These are phyloP conservation scores for Drosophila orosa DNA, from an alignment of 1,140 invertebrate species.

Conservation along the genomic window DNA sequence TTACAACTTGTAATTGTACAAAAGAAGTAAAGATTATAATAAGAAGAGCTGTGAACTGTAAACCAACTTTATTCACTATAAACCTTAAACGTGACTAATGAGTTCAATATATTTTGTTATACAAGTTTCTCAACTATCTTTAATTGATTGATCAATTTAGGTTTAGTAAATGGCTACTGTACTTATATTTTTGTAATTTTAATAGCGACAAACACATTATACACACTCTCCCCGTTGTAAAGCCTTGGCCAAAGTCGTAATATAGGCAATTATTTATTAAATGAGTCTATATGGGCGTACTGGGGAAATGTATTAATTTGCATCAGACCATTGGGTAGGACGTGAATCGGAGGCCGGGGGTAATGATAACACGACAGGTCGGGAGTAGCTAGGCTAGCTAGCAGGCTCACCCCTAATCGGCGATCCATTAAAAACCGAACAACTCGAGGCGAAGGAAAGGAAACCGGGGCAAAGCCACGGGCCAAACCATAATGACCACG, in stretches of 20 bases:
- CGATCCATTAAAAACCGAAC: slow-evolving; percentile 45
- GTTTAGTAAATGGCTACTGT: slow-evolving; percentile 10
- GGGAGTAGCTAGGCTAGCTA: slow-evolving; percentile 11
- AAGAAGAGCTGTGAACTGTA: too few species aligned
- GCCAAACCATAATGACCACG: slow-evolving; percentile 70
- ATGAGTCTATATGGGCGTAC: slow-evolving; percentile 12
- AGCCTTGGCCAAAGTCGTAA: slow-evolving; percentile 20
- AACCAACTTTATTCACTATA: too few species aligned
- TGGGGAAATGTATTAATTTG: slow-evolving; percentile 64
- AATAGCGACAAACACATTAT: slow-evolving; percentile 8
- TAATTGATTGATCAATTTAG: neutral
- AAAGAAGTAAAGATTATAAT: too few species aligned
- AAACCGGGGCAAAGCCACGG: slow-evolving; percentile 18
- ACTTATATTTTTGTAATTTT: slow-evolving; percentile 43
- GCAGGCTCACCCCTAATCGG: slow-evolving; percentile 39
- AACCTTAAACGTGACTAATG: too few species aligned
- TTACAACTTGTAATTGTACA: too few species aligned
- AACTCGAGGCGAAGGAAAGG: slow-evolving; percentile 12
- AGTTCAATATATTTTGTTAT: too few species aligned
- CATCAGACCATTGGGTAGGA: slow-evolving; percentile 45
- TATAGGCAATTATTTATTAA: slow-evolving; percentile 39
- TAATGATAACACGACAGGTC: slow-evolving; percentile 61
- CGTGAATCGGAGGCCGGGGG: slow-evolving; percentile 9
- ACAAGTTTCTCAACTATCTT: too few species aligned
- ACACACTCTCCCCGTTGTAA: slow-evolving; percentile 7